Evolutionary conservation across 1,140 invertebrate species (phyloP).

Genomic region (Augochlora pura): DNA sequence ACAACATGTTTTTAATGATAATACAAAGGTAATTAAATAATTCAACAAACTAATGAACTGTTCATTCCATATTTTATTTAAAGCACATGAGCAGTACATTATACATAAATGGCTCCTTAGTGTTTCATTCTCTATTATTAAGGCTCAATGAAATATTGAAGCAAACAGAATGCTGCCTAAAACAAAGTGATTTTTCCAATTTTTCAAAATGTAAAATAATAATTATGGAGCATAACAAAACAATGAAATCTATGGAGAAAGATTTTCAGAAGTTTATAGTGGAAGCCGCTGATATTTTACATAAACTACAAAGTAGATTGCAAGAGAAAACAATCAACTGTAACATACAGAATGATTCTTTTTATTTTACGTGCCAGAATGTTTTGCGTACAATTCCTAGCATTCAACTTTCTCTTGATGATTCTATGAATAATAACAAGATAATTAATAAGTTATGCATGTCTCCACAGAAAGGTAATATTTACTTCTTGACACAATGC

Average conservation of each 20-base stretch:
- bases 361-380: slow-evolving; percentile 37
- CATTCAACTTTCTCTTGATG: slow-evolving; percentile 34
- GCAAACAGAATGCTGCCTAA: slow-evolving; percentile 31
- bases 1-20: slow-evolving; percentile 33
- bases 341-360: slow-evolving; percentile 10
- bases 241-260: slow-evolving; percentile 9
- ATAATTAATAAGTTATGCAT: slow-evolving; percentile 6
- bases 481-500: not conserved
- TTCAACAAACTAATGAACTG: not conserved
- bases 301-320: not conserved
- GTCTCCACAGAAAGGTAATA: slow-evolving; percentile 33
- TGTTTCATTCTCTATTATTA: slow-evolving; percentile 25
- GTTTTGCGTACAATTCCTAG: slow-evolving; percentile 32
- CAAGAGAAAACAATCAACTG: not conserved
- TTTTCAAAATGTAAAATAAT: slow-evolving; percentile 40
- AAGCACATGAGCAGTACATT: slow-evolving; percentile 24
- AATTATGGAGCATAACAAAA: slow-evolving; percentile 13
- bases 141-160: not conserved
- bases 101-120: slow-evolving; percentile 18
- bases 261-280: not conserved
- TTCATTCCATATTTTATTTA: slow-evolving; percentile 1
- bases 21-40: slow-evolving; percentile 52
- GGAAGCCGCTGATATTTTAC: not conserved
- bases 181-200: slow-evolving; percentile 10
- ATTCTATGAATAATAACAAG: not conserved